These are phyloP conservation scores for Hippolais icterina DNA, from an alignment of 2,113 vertebrate genomes.

Conservation along the genomic window DNA sequence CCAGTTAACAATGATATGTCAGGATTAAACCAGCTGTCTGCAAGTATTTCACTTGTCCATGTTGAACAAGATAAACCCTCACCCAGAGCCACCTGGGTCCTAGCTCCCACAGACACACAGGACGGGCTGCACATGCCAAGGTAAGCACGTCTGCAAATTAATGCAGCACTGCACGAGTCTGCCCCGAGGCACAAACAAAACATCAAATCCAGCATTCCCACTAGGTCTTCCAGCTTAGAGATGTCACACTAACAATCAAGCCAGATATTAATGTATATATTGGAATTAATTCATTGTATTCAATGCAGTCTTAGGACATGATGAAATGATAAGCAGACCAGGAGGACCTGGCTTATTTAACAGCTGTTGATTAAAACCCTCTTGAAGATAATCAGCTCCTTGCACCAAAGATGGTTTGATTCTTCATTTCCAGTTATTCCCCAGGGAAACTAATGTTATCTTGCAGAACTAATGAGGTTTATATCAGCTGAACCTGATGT, in stretches of 20 bases:
- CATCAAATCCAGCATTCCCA: neutral
- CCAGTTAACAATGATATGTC: neutral
- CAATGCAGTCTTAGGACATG: neutral
- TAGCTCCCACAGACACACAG: neutral
- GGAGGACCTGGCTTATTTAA: neutral
- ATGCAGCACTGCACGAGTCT: neutral
- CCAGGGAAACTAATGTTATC: neutral
- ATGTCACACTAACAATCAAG: neutral
- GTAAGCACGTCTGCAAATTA: neutral
- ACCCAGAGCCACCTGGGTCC: neutral
- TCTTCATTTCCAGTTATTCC: neutral
- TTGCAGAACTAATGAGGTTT: neutral
- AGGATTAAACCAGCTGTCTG: constrained; percentile 25
- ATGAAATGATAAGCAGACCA: neutral
- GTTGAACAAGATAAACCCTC: neutral
- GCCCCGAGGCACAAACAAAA: neutral
- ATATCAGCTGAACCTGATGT: neutral
- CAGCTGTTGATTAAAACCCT: neutral
- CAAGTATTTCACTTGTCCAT: constrained; percentile 3
- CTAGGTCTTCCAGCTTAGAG: neutral
- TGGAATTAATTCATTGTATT: neutral
- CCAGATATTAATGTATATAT: neutral
- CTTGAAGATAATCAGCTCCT: neutral
- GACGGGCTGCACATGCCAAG: neutral
- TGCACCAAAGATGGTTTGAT: neutral